These are phyloP conservation scores for Pyrrhia umbra DNA, from an alignment of 2,888 invertebrate species.

Conservation along the genomic window DNA sequence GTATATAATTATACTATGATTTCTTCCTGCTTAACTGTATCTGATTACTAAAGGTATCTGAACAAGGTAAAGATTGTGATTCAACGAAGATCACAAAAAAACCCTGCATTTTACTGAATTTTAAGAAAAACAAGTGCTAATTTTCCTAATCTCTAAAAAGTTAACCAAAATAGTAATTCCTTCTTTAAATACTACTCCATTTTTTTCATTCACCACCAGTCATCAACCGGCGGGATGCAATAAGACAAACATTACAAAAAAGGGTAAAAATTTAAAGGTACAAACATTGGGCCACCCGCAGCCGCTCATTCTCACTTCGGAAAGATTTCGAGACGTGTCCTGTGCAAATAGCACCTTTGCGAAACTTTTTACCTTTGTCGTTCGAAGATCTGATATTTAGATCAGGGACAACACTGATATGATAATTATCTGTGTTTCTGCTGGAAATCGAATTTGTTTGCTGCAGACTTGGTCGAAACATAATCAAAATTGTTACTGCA, in stretches of 20 bases:
- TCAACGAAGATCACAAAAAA: too few relatives aligned
- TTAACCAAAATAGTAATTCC: neutral
- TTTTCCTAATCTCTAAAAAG: neutral
- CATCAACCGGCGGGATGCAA: constrained; percentile 50
- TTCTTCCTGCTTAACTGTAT: too few relatives aligned
- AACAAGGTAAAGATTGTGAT: too few relatives aligned
- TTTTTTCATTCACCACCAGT: constrained; percentile 35
- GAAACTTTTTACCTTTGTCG: constrained; percentile 46
- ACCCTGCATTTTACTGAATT: neutral
- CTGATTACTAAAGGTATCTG: too few relatives aligned
- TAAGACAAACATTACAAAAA: constrained; percentile 55
- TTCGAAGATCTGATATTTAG: neutral
- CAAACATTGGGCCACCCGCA: constrained; percentile 71
- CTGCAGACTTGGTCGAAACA: too few relatives aligned
- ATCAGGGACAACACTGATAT: neutral
- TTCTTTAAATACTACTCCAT: neutral
- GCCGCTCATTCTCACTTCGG: constrained; percentile 66
- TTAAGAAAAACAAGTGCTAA: neutral
- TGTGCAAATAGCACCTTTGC: constrained; percentile 67
- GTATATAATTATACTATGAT: neutral
- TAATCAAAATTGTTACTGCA: too few relatives aligned
- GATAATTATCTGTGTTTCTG: neutral
- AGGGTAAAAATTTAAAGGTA: constrained; percentile 42
- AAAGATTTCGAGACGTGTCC: constrained; percentile 61
- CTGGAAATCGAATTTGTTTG: neutral